phyloP scores from a whole-genome alignment of 2,888 invertebrate species.

The Amphipoea oculea region DNA sequence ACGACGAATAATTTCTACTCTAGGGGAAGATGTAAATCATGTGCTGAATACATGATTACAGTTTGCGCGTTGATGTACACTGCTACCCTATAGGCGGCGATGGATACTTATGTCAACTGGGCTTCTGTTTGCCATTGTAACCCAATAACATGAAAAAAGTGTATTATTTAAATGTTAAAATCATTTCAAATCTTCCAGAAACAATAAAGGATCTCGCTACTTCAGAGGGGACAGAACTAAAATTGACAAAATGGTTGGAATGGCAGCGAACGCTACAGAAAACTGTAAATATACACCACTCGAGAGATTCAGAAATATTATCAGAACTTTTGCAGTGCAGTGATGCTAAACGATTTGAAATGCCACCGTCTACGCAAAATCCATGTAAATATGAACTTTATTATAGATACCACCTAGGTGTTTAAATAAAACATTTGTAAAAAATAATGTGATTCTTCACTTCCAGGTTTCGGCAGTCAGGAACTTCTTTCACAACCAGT shows the following conservation, averaged over 20 bases:
- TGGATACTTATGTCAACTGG: neutral
- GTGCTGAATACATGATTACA: neutral
- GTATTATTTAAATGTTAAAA: neutral
- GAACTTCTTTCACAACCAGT: constrained; percentile 68
- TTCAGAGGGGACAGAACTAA: constrained; percentile 63
- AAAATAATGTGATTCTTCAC: neutral
- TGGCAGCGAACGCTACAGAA: constrained; percentile 87
- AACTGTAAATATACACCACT: constrained; percentile 85
- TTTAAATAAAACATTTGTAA: neutral
- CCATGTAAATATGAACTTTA: constrained; percentile 76
- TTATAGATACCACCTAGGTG: neutral
- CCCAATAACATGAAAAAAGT: neutral
- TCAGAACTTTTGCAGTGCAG: constrained; percentile 86
- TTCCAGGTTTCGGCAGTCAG: constrained; percentile 76
- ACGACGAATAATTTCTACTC: neutral
- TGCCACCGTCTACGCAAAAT: constrained; percentile 82
- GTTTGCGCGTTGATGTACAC: neutral
- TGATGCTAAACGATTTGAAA: constrained; percentile 87
- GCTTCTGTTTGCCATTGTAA: neutral
- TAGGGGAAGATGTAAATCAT: neutral
- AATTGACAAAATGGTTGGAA: constrained; percentile 84
- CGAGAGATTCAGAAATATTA: constrained; percentile 84
- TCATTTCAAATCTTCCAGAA: constrained; percentile 59
- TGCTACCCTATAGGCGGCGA: too few species aligned
- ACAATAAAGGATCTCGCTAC: constrained; percentile 55